Base-by-base conservation (phyloP, 2,797 vertebrate genomes). In the Acropternis orthonyx region DNA sequence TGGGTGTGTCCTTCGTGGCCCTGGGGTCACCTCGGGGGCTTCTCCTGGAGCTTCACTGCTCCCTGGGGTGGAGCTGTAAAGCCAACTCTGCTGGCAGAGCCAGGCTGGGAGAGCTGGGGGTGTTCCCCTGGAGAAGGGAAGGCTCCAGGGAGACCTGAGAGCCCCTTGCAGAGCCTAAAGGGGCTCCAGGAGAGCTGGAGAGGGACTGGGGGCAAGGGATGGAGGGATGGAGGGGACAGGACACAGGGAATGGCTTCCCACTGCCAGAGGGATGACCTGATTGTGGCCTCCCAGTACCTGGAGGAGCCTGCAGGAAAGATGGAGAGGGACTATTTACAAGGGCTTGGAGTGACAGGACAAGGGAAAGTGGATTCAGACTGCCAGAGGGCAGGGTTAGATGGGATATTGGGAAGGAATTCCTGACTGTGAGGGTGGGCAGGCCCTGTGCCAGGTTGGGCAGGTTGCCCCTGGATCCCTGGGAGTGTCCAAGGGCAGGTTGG, bases 1-100 rank as follows among this genome's bases (percentile, higher is more conserved):
- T 99, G 91, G 99, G 99, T 99, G 95, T 21, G 82, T n/a, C 91
- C n/a, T 23, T 61, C 19, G 27, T 14, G 51, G 24, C 68, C 55
- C 46, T 46, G 37, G 41, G 5, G 59, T 36, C 30, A 5, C 10
- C 28, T 14, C 20, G 15, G 44, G n/a, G 34, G 9, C 12, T 34
- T n/a, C 68, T 10, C 4, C 0, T 6, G 58, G 39, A 55, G 39
- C 37, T 24, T n/a, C 1, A 0, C 19, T 32, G 14, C 65, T 46
- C 39, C 1, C 1, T 6, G 2, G 10, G 37, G 32, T 6, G 12
- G 36, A 30, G 73, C 10, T 26, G 1, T 9, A 41, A 37, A 81
- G 27, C n/a, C 21, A 72, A 28, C 14, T 44, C 8, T 1, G 37
- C 12, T 32, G 18, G 18, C 62, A 30, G 34, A 26, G 46, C 2